phyloP scores from a whole-genome alignment of 92 coral and sea anemone species.

The Epizoanthus scotinus region DNA sequence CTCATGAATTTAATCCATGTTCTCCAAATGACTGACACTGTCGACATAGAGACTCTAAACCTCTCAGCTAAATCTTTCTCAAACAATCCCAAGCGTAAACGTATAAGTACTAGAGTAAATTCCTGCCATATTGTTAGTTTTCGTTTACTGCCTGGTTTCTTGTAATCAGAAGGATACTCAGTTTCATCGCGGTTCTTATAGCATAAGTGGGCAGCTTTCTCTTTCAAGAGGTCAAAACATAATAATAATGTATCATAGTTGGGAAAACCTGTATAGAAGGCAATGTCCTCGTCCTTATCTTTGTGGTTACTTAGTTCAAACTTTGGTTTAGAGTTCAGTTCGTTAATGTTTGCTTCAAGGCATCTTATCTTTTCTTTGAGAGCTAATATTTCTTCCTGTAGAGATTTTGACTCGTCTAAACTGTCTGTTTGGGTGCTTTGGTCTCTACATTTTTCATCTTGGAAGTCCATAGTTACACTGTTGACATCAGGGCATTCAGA shows the following conservation, averaged over 20 bases:
- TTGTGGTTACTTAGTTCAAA: conserved; percentile 50
- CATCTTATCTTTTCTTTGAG: conserved; percentile 29
- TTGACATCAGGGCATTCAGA: conserved; percentile 22
- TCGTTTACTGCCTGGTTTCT: conserved; percentile 10
- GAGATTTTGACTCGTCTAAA: conserved; percentile 31
- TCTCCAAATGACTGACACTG: conserved; percentile 21
- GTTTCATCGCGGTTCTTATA: conserved; percentile 16
- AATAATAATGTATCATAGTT: conserved; percentile 1
- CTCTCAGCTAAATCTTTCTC: conserved; percentile 29
- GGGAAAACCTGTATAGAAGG: conserved; percentile 32
- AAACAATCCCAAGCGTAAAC: conserved; percentile 24
- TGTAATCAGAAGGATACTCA: not conserved
- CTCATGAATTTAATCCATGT: conserved; percentile 25
- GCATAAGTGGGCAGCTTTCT: conserved; percentile 10
- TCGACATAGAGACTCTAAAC: conserved; percentile 2
- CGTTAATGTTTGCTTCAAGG: conserved; percentile 33
- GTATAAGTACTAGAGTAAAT: conserved; percentile 15
- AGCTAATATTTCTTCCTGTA: conserved; percentile 31
- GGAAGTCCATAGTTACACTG: conserved; percentile 24
- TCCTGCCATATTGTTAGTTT: conserved; percentile 37
- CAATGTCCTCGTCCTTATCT: conserved; percentile 27
- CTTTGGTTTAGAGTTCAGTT: conserved; percentile 37
- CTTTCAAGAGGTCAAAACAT: conserved; percentile 5
- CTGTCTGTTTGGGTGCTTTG: conserved; percentile 46
- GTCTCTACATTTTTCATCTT: conserved; percentile 22